Evolutionary conservation across 1,140 invertebrate species (phyloP).

Genomic region (Helicoverpa armigera): DNA sequence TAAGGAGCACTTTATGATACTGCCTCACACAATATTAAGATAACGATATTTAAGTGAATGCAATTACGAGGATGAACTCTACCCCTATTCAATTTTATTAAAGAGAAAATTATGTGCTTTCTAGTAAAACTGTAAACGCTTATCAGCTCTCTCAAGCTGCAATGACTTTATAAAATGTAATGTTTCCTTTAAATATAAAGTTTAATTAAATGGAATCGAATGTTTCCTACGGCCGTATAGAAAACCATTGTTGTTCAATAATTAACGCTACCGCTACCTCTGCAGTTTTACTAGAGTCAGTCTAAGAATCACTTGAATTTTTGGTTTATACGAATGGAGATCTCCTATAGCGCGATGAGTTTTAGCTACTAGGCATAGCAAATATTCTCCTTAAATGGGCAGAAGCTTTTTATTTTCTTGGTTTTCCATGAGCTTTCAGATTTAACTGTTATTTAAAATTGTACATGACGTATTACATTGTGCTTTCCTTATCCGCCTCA

Average conservation of each 20-base stretch:
- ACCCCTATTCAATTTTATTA: not conserved
- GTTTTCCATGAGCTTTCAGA: no score
- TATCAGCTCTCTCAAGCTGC: not conserved
- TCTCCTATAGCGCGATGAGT: no score
- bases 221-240: not conserved
- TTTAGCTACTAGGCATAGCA: no score
- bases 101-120: not conserved
- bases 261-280: not conserved
- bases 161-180: conserved; percentile 8
- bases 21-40: no score
- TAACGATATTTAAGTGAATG: no score
- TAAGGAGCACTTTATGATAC: no score
- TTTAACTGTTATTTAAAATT: no score
- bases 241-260: not conserved
- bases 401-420: no score
- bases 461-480: not conserved
- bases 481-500: conserved; percentile 1
- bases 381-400: no score
- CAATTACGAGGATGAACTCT: no score
- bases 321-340: no score
- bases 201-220: conserved; percentile 29
- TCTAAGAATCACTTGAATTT: no score
- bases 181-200: conserved; percentile 22
- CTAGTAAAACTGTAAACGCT: not conserved
- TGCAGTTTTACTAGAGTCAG: not conserved